Evolutionary conservation across 2,113 vertebrate species (phyloP).

Genomic region (Mola mola): DNA sequence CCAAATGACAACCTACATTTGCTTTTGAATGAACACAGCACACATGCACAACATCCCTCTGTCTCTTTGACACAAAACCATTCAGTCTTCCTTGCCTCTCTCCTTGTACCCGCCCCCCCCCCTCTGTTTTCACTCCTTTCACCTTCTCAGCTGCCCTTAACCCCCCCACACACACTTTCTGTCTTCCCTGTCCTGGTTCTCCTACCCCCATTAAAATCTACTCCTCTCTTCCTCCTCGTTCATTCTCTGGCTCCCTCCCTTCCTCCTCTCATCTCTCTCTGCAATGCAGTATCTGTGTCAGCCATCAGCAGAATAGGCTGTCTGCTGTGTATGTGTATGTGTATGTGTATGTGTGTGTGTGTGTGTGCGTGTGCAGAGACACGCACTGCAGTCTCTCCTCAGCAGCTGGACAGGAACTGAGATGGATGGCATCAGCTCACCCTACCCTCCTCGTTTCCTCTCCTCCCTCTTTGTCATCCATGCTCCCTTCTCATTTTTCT

Average conservation of each 20-base stretch:
- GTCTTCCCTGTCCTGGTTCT: background rate
- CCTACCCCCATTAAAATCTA: conserved; percentile 2
- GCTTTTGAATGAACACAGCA: no score
- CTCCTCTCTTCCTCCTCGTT: conserved; percentile 13
- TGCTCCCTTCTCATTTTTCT: conserved; percentile 3
- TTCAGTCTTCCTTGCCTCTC: conserved; percentile 3
- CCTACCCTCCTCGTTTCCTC: conserved; percentile 9
- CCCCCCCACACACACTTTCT: background rate
- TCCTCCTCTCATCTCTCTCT: conserved; percentile 60
- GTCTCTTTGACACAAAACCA: background rate
- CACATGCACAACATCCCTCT: background rate
- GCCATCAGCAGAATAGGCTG: conserved; percentile 68
- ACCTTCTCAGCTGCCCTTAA: background rate
- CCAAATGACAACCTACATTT: no score
- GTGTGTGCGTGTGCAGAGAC: conserved; percentile 12
- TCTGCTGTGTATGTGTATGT: conserved; percentile 44
- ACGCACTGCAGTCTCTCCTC: conserved; percentile 54
- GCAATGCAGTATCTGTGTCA: conserved; percentile 81
- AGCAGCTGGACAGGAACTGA: conserved; percentile 69
- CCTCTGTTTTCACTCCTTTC: background rate
- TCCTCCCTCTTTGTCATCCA: background rate
- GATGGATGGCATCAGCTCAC: conserved; percentile 45
- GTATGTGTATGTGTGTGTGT: conserved; percentile 23
- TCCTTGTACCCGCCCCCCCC: background rate
- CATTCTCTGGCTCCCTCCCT: conserved; percentile 3